Base-by-base conservation (phyloP, 1,140 invertebrate genomes). In the Nymphalis io region DNA sequence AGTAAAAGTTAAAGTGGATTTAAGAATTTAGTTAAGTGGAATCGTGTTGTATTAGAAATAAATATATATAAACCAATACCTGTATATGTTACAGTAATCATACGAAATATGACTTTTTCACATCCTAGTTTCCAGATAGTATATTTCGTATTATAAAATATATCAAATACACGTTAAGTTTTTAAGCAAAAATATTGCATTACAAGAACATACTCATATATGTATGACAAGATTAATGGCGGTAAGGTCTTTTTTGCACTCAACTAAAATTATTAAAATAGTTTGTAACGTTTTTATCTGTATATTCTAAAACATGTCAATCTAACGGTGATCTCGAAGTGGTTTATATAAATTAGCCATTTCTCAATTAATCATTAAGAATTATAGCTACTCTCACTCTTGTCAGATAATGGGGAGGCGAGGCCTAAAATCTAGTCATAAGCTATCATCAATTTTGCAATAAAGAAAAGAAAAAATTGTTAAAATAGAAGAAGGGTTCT, bases 361-460 rank as follows among this genome's bases (percentile, higher is more conserved):
- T 48, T 62, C 27, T 27, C 60, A 46, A 62, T 62, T 44, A 62
- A 62, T 62, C 60, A 38, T 18, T 15, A 46, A 62, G 44, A 62
- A 33, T 48, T 48, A 62, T 62, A 18, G 60, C 46, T 38, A 48
- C 11, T 55, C 20, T 62, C 11, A 33, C 10, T 62, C 23, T 48
- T 44, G 23, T 21, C 5, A 48, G 27, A 46, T 62, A 51, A 11
- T 62, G 23, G 42, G 5, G 16, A 38, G 44, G 44, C 60, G 18
- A 51, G n/a, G 44, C 46, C 44, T 62, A 23, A 55, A 44, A 27
- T 13, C 51, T 23, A 55, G 15, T 21, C 21, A 27, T 51, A 55
- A 55, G 23, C 51, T 55, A 27, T 33, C 51, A 55, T 55, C 51
- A 55, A 23, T 55, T 18, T 55, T 27, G 8, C 8, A 20, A 51